phyloP scores from a whole-genome alignment of 2,113 vertebrate genomes.

The Neodon shergylaensis region DNA sequence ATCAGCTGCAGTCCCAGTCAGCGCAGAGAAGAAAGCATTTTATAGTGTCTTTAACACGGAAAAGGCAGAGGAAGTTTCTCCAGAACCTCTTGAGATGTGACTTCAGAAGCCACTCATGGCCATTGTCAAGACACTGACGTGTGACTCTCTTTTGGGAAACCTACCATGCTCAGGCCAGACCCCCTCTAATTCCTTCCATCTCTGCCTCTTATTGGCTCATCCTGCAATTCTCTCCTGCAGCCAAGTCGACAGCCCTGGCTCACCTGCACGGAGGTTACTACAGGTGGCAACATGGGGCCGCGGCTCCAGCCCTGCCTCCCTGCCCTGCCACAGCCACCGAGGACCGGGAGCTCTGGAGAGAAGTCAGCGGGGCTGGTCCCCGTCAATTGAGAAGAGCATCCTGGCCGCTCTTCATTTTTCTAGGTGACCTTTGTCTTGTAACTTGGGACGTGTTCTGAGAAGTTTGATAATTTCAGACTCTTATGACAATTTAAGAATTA shows the following conservation, averaged over 20 bases:
- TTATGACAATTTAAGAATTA: slow-evolving; percentile 34
- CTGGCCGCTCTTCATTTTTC: not conserved
- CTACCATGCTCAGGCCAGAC: not conserved
- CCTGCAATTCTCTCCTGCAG: not conserved
- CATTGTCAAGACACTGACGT: not conserved
- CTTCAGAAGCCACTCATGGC: not conserved
- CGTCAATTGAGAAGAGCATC: fast-evolving
- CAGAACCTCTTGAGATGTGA: not conserved
- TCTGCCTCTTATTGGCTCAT: not conserved
- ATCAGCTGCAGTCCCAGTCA: not conserved
- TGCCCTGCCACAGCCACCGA: not conserved
- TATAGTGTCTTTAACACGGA: not conserved
- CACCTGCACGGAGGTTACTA: not conserved
- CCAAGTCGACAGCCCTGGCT: not conserved
- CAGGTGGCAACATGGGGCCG: too few relatives aligned
- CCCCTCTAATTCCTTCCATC: not conserved
- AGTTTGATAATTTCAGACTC: slow-evolving; percentile 50
- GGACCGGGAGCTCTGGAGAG: too few relatives aligned
- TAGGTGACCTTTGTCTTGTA: slow-evolving; percentile 42
- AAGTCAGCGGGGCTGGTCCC: not conserved
- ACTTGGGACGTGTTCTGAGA: slow-evolving; percentile 43
- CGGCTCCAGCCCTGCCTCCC: not conserved
- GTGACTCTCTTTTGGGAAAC: too few relatives aligned
- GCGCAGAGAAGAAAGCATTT: not conserved
- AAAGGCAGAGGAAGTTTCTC: not conserved